These are phyloP conservation scores for Neopipo cinnamomea DNA, from an alignment of 2,113 vertebrate genomes.

Conservation along the genomic window DNA sequence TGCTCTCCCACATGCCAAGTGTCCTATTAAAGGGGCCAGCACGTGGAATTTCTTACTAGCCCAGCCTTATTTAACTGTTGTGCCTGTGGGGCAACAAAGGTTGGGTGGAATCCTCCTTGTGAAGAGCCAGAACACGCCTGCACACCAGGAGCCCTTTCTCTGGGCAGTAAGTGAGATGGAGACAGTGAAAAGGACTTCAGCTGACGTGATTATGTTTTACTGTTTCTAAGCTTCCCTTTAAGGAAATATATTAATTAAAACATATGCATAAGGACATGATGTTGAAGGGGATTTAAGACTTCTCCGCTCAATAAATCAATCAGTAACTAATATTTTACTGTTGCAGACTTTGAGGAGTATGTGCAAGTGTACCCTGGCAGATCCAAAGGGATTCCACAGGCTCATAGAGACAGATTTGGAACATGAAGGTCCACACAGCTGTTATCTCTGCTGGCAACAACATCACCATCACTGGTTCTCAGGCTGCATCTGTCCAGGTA, in stretches of 20 bases:
- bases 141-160: not conserved
- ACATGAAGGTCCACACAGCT: constrained; percentile 74
- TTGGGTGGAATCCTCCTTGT: not conserved
- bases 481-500: constrained; percentile 77
- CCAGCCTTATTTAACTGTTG: not conserved
- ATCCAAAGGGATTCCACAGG: constrained; percentile 52
- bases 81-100: not conserved
- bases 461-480: constrained; percentile 72
- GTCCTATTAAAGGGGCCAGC: not conserved
- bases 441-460: constrained; percentile 59
- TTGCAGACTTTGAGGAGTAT: constrained; percentile 71
- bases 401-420: constrained; percentile 64
- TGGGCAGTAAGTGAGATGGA: not conserved
- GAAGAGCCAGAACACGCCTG: not conserved
- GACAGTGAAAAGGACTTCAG: not conserved
- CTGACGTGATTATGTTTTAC: not conserved
- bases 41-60: not conserved
- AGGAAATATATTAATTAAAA: not conserved
- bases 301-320: not conserved
- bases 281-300: not conserved
- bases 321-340: not conserved
- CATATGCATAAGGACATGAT: not conserved
- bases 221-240: not conserved
- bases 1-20: not conserved
- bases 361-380: constrained; percentile 67